Percentiles rank a stretch among this genome's conserved stretches.
Conservation (phyloP, 2,888 invertebrate genomes). For the Sarcophaga rosellei region DNA sequence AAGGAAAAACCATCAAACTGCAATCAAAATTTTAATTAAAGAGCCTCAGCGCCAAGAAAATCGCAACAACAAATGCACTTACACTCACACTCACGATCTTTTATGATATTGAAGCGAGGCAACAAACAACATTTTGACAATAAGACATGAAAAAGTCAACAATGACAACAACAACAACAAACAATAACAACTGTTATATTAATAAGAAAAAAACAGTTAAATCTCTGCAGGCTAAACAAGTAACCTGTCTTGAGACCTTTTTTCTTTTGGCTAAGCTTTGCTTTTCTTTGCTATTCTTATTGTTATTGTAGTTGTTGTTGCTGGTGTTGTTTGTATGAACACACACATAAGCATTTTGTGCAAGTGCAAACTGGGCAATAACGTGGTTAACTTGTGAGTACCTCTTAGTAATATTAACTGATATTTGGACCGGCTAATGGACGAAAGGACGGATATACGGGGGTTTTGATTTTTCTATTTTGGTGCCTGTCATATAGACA, state of each 20-base stretch:
- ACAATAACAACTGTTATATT: slow-evolving; percentile 8
- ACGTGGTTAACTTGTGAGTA: slow-evolving; percentile 37
- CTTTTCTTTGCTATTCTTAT: neutral
- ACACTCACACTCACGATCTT: neutral
- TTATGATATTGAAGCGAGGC: neutral
- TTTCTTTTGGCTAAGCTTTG: neutral
- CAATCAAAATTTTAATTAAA: slow-evolving; percentile 64
- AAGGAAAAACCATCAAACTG: slow-evolving; percentile 34
- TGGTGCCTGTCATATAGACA: slow-evolving; percentile 16
- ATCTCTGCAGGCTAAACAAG: slow-evolving; percentile 74
- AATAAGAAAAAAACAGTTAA: slow-evolving; percentile 73
- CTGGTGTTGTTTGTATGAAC: neutral
- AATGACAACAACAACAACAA: slow-evolving; percentile 23
- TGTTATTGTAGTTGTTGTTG: slow-evolving; percentile 21
- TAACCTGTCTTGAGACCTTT: slow-evolving; percentile 78
- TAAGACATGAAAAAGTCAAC: slow-evolving; percentile 52
- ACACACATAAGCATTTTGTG: slow-evolving; percentile 69
- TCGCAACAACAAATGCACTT: neutral
- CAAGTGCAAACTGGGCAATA: slow-evolving; percentile 70
- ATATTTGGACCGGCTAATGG: slow-evolving; percentile 44
- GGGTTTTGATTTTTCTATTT: slow-evolving; percentile 20
- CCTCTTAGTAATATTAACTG: slow-evolving; percentile 19
- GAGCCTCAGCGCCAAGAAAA: slow-evolving; percentile 35
- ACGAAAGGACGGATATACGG: slow-evolving; percentile 12
- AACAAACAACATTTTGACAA: slow-evolving; percentile 47